These are phyloP conservation scores for Cryptus armator DNA, from an alignment of 2,888 invertebrate genomes.

Conservation along the genomic window DNA sequence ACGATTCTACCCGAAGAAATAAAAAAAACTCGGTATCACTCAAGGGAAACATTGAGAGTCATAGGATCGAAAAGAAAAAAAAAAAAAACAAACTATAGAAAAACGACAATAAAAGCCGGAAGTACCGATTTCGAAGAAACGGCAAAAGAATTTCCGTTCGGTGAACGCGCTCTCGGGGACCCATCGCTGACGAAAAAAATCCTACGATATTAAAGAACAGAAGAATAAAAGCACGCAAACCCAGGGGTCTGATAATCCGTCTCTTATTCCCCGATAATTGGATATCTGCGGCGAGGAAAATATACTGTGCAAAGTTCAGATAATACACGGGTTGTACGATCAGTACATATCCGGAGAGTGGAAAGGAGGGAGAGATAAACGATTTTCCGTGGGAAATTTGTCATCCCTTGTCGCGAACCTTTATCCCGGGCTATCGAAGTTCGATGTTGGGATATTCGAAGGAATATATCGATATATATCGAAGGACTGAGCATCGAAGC, in stretches of 20 bases:
- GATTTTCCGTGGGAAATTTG: conserved; percentile 61
- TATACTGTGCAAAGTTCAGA: background rate
- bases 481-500: background rate
- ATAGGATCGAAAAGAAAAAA: conserved; percentile 1
- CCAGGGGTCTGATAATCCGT: background rate
- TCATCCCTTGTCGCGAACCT: conserved; percentile 32
- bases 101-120: background rate
- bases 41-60: background rate
- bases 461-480: background rate
- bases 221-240: background rate
- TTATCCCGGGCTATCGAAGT: conserved; percentile 49
- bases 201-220: background rate
- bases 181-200: background rate
- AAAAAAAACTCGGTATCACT: no score
- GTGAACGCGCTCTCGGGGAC: background rate
- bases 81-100: conserved; percentile 4
- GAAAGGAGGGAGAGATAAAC: conserved; percentile 19
- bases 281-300: conserved; percentile 9
- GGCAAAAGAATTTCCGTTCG: background rate
- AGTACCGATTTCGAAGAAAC: background rate
- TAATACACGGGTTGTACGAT: conserved; percentile 23
- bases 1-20: no score
- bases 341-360: conserved; percentile 7
- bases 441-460: conserved; percentile 5
- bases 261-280: conserved; percentile 42